Conservation (phyloP, 2,113 vertebrate species). For the Rhizomys pruinosus region DNA sequence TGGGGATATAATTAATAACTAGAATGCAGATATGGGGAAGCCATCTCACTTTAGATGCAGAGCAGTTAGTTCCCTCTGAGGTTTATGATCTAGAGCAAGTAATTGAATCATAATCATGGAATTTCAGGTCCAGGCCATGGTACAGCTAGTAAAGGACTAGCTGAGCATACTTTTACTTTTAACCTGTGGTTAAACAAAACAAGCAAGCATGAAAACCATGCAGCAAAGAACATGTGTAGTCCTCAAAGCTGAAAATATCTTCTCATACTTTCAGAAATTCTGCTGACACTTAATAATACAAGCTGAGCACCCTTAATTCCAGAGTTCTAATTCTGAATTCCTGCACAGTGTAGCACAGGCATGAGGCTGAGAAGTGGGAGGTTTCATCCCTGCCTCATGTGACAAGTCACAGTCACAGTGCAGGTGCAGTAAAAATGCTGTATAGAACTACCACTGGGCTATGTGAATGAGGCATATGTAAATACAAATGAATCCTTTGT, state of each 20-base stretch:
- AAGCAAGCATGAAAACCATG: not conserved
- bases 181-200: not conserved
- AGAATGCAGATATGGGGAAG: not conserved
- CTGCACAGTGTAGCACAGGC: not conserved
- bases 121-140: not conserved
- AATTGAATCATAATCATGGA: not conserved
- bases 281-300: not conserved
- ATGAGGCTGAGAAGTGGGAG: not conserved
- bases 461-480: not conserved
- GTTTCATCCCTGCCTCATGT: too few species aligned
- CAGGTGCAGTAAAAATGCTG: not conserved
- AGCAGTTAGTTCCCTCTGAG: not conserved
- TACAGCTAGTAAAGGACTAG: not conserved
- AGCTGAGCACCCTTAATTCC: not conserved
- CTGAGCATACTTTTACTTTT: not conserved
- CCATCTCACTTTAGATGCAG: not conserved
- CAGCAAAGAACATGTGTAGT: not conserved
- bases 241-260: not conserved
- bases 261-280: not conserved
- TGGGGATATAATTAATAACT: not conserved
- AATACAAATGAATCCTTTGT: not conserved
- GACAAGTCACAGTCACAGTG: not conserved
- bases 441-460: not conserved
- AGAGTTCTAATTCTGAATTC: not conserved
- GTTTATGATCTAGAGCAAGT: not conserved